Percentiles rank a stretch among this genome's conserved stretches.
Evolutionary conservation across 2,797 vertebrate genomes (phyloP).

Genomic region (Accipiter fasciatus): DNA sequence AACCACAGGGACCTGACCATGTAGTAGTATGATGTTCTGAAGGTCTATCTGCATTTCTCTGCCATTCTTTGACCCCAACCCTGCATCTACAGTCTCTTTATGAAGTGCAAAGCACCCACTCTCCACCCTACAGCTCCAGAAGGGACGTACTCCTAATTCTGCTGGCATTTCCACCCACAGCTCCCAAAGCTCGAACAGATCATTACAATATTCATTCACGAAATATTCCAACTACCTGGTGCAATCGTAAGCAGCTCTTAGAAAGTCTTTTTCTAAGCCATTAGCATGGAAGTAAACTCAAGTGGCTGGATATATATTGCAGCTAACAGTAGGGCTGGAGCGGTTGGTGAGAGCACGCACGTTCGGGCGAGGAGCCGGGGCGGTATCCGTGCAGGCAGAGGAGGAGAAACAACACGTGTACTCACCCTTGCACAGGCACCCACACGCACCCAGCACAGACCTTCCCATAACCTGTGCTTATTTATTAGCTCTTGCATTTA

Average conservation of each 20-base stretch:
- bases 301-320: conserved; percentile 2
- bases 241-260: not conserved
- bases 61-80: not conserved
- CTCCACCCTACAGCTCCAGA: not conserved
- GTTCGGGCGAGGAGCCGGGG: conserved; percentile 48
- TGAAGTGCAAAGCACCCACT: not conserved
- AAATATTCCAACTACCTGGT: conserved; percentile 37
- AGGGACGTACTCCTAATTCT: not conserved
- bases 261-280: conserved; percentile 14
- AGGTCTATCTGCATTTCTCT: not conserved
- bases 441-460: not conserved
- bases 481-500: conserved; percentile 1
- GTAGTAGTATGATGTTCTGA: not conserved
- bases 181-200: not conserved
- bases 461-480: not conserved
- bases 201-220: not conserved
- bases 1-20: not conserved
- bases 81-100: not conserved
- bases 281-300: conserved; percentile 48
- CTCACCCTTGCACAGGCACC: not conserved
- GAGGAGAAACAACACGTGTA: not conserved
- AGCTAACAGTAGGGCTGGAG: conserved; percentile 28
- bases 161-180: not conserved
- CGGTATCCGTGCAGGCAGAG: not conserved
- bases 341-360: not conserved